Percentiles rank a stretch among this genome's conserved stretches.
These are phyloP conservation scores for Epizoanthus rinbou DNA, from an alignment of 92 coral and sea anemone species.

Conservation along the genomic window DNA sequence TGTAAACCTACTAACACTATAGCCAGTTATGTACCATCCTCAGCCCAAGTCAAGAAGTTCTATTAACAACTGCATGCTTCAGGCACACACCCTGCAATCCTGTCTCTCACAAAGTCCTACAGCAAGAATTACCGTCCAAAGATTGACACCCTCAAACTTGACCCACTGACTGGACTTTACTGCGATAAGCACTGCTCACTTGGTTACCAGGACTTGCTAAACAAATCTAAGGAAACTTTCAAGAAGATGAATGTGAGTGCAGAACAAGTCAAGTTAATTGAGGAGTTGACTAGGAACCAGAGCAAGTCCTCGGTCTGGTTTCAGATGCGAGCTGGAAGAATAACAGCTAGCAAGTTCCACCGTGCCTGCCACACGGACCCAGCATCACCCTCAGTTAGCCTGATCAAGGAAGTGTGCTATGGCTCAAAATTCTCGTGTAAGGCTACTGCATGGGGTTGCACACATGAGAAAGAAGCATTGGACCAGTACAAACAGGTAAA, in stretches of 20 bases:
- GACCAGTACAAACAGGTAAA: slow-evolving; percentile 29
- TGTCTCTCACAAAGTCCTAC: slow-evolving; percentile 54
- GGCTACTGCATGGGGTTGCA: slow-evolving; percentile 64
- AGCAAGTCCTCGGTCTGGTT: slow-evolving; percentile 53
- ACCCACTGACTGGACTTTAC: slow-evolving; percentile 46
- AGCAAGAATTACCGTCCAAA: slow-evolving; percentile 46
- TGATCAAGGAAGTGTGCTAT: slow-evolving; percentile 61
- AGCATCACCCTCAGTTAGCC: slow-evolving; percentile 54
- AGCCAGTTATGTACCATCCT: slow-evolving; percentile 41
- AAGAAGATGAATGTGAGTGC: slow-evolving; percentile 18
- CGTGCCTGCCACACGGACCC: slow-evolving; percentile 63
- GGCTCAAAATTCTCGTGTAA: slow-evolving; percentile 42
- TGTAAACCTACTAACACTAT: not conserved
- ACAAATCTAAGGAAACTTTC: slow-evolving; percentile 40
- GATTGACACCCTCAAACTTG: slow-evolving; percentile 32
- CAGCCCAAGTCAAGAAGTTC: slow-evolving; percentile 39
- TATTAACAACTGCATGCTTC: slow-evolving; percentile 48
- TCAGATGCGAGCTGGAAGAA: slow-evolving; percentile 52
- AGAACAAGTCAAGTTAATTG: slow-evolving; percentile 41
- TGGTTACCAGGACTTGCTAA: slow-evolving; percentile 45
- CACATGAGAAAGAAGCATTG: slow-evolving; percentile 59
- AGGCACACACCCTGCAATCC: slow-evolving; percentile 53
- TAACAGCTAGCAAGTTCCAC: slow-evolving; percentile 66
- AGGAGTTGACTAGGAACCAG: slow-evolving; percentile 51
- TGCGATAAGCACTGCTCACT: slow-evolving; percentile 12